Evolutionary conservation across 2,797 vertebrate species (phyloP).

Genomic region (Atherinosoma microstoma): DNA sequence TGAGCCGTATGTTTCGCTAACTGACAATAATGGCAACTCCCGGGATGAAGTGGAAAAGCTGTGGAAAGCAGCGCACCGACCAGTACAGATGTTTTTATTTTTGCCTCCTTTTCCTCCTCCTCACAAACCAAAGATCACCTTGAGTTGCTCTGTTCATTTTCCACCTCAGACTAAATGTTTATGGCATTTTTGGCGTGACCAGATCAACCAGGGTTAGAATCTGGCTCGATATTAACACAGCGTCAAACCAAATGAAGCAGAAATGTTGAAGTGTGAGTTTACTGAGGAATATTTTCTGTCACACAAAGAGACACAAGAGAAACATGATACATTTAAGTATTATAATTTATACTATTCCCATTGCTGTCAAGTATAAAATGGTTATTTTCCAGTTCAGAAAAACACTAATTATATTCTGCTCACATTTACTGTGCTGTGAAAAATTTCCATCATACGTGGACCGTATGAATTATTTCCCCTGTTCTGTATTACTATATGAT

Average conservation of each 20-base stretch:
- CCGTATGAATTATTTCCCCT: too few species aligned
- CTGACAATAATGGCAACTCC: constrained; percentile 73
- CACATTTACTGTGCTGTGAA: neutral
- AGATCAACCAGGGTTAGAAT: neutral
- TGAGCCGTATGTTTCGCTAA: constrained; percentile 68
- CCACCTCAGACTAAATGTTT: constrained; percentile 5
- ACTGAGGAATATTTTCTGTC: constrained; percentile 10
- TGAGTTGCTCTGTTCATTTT: constrained; percentile 21
- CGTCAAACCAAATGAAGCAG: neutral
- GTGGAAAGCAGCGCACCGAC: constrained; percentile 53
- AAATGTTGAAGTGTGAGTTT: neutral
- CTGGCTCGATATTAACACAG: neutral
- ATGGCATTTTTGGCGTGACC: neutral
- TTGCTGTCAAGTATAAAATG: neutral
- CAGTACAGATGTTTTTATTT: constrained; percentile 68
- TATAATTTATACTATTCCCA: neutral
- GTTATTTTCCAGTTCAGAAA: fast-evolving
- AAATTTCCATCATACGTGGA: neutral
- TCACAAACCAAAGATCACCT: constrained; percentile 2
- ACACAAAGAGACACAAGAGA: neutral
- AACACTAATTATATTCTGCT: neutral
- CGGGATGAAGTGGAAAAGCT: constrained; percentile 60
- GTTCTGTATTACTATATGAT: too few species aligned
- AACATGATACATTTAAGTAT: neutral
- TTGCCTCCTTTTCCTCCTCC: constrained; percentile 22